phyloP scores from a whole-genome alignment of 2,888 invertebrate species.

The Eutolmus rufibarbis region DNA sequence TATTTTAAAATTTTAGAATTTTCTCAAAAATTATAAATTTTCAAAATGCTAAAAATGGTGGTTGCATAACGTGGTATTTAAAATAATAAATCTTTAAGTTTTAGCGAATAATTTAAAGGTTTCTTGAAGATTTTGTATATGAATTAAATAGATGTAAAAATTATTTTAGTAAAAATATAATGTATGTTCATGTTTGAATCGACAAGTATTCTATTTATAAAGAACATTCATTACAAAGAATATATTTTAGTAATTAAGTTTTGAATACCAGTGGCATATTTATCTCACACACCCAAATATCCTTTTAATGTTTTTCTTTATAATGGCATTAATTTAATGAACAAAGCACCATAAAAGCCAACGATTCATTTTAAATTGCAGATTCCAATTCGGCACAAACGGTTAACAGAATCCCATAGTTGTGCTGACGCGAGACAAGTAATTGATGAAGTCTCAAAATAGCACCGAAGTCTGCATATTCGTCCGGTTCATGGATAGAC shows the following conservation, averaged over 20 bases:
- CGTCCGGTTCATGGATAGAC: neutral
- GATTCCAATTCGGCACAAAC: conserved; percentile 1
- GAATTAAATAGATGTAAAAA: no score
- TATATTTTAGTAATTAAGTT: neutral
- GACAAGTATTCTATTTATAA: no score
- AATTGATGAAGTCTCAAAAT: conserved; percentile 20
- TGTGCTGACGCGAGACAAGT: conserved; percentile 14
- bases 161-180: no score
- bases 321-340: neutral
- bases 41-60: no score
- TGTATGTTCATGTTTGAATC: no score
- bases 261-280: neutral
- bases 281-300: neutral
- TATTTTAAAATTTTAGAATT: no score
- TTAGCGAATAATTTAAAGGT: no score
- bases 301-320: neutral
- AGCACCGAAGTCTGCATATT: conserved; percentile 10
- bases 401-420: neutral
- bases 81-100: no score
- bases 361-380: conserved; percentile 3
- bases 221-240: neutral
- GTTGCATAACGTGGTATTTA: no score
- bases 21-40: no score
- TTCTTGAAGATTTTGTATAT: no score
- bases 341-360: neutral